Conservation (phyloP, 2,113 vertebrate genomes). For the Elephas maximus region DNA sequence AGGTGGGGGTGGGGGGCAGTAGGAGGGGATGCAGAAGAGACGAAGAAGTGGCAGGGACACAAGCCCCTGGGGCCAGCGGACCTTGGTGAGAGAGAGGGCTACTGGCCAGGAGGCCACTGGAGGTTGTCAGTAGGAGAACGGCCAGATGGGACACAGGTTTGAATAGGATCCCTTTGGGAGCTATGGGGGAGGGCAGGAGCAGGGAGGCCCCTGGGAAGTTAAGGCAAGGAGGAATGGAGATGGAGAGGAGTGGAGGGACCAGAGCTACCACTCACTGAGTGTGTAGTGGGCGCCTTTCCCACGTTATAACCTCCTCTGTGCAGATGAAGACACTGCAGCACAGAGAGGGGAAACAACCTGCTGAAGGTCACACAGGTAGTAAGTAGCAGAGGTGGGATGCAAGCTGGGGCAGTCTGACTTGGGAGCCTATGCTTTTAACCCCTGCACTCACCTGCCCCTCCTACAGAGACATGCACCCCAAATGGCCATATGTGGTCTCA, state of each 20-base stretch:
- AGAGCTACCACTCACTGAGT: fast-evolving
- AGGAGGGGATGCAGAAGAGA: neutral
- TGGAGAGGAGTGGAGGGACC: neutral
- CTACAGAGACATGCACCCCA: neutral
- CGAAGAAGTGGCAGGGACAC: neutral
- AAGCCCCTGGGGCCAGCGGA: neutral
- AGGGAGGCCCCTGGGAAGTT: neutral
- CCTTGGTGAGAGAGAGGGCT: neutral
- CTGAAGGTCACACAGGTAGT: neutral
- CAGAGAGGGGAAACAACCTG: neutral
- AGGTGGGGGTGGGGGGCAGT: neutral
- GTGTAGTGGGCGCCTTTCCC: no score
- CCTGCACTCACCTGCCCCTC: neutral
- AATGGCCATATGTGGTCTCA: fast-evolving
- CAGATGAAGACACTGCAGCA: neutral
- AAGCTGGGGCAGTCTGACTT: neutral
- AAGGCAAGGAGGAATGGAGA: neutral
- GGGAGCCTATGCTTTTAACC: neutral
- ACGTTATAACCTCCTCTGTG: neutral
- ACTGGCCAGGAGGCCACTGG: neutral
- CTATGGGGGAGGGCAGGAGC: neutral
- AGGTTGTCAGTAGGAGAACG: fast-evolving
- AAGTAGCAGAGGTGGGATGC: neutral
- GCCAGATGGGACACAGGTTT: neutral
- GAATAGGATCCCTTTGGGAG: neutral